These are phyloP conservation scores for Corvus hawaiiensis DNA, from an alignment of 2,113 vertebrate genomes.

Conservation along the genomic window DNA sequence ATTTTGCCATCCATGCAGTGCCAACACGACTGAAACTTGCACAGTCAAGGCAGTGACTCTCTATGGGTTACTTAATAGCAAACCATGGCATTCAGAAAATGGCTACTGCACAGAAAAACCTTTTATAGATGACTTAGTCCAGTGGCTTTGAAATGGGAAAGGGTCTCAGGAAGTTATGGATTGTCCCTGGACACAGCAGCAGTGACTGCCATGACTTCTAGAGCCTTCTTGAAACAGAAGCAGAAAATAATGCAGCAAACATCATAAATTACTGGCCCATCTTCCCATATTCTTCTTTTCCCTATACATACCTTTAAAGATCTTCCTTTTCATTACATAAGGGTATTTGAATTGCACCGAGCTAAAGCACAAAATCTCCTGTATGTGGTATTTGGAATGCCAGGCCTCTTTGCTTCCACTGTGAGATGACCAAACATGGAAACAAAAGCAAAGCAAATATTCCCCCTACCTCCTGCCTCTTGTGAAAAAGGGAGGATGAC, in stretches of 20 bases:
- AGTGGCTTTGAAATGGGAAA: neutral
- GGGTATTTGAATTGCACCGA: neutral
- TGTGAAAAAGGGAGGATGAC: neutral
- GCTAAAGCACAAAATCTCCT: fast-evolving
- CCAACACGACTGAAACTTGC: neutral
- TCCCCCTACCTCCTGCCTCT: fast-evolving
- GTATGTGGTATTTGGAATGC: neutral
- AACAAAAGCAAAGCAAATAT: neutral
- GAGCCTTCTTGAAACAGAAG: neutral
- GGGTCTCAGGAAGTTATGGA: neutral
- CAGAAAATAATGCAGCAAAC: neutral
- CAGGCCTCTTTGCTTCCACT: neutral
- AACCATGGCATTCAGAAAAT: neutral
- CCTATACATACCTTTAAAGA: neutral
- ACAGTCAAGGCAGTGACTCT: fast-evolving
- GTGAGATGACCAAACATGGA: neutral
- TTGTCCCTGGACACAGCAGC: neutral
- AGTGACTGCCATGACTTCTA: neutral
- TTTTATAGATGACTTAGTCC: neutral
- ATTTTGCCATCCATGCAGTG: fast-evolving
- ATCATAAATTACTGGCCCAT: neutral
- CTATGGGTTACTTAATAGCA: neutral
- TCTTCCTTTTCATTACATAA: neutral
- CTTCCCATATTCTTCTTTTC: neutral
- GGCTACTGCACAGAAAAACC: neutral